Conservation (phyloP, 2,797 vertebrate species). For the Rhabdomys pumilio region DNA sequence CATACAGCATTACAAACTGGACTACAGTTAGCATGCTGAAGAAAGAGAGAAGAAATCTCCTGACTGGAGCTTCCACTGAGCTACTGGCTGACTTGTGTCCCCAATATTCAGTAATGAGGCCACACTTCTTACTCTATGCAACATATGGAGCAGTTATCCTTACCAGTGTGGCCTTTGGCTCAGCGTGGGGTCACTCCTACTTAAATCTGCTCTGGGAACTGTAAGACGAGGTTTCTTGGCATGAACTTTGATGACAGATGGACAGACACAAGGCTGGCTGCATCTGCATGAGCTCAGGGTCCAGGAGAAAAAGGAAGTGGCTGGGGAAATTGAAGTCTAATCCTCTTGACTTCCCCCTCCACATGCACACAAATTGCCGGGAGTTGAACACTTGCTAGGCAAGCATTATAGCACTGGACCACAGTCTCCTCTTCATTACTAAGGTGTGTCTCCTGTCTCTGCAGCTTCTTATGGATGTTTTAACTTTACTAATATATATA, state of each 20-base stretch:
- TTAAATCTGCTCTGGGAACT: neutral
- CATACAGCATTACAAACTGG: neutral
- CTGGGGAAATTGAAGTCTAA: too few relatives aligned
- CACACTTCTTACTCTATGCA: neutral
- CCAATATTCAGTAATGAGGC: neutral
- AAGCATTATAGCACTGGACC: neutral
- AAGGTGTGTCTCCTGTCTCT: neutral
- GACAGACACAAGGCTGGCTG: neutral
- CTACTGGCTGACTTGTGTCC: neutral
- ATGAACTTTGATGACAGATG: neutral
- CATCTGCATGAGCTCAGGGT: neutral
- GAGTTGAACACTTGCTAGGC: neutral
- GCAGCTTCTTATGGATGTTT: neutral
- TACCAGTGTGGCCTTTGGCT: neutral
- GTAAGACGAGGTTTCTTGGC: neutral
- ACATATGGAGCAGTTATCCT: neutral
- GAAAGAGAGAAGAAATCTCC: accelerated
- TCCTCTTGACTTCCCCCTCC: neutral
- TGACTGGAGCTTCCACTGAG: neutral
- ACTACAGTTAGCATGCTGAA: neutral
- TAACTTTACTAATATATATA: neutral
- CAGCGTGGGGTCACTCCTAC: neutral
- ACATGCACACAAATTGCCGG: neutral
- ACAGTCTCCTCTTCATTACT: neutral
- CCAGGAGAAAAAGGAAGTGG: neutral